Percentiles rank a stretch among this genome's conserved stretches.
These are phyloP conservation scores for Phyllotreta cruciferae DNA, from an alignment of 2,888 invertebrate genomes.

Conservation along the genomic window DNA sequence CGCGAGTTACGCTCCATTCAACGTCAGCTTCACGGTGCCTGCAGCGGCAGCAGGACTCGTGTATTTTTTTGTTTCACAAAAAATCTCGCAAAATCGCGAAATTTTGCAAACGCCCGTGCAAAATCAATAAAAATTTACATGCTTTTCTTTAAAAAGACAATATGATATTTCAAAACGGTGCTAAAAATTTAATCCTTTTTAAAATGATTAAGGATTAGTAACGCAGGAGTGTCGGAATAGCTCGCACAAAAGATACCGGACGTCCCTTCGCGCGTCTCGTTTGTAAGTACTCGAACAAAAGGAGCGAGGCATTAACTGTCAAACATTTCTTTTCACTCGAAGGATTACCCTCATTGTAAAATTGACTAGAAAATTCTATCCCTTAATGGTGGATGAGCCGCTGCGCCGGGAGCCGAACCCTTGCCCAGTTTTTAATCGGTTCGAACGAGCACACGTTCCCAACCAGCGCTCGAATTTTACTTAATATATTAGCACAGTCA, in stretches of 20 bases:
- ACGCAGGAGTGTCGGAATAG: conserved; percentile 13
- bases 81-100: background rate
- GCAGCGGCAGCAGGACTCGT: background rate
- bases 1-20: conserved; percentile 49
- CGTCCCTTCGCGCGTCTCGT: conserved; percentile 7
- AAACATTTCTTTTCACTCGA: conserved; percentile 31
- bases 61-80: conserved; percentile 4
- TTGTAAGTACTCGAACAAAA: conserved; percentile 22
- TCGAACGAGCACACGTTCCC: conserved; percentile 28
- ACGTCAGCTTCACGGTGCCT: conserved; percentile 8
- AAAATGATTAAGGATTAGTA: conserved; percentile 12
- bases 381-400: conserved; percentile 41
- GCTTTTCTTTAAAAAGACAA: too few relatives aligned
- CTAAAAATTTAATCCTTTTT: too few relatives aligned
- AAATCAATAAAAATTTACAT: background rate
- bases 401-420: conserved; percentile 32
- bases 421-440: conserved; percentile 35
- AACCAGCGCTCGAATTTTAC: conserved; percentile 25
- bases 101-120: background rate
- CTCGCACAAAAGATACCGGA: conserved; percentile 17
- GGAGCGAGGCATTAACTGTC: conserved; percentile 32
- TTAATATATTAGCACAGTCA: conserved; percentile 25
- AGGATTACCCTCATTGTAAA: conserved; percentile 56
- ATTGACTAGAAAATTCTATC: conserved; percentile 60
- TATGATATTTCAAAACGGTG: too few relatives aligned